phyloP scores from a whole-genome alignment of 2,888 invertebrate genomes.

The Pimpla rufipes region DNA sequence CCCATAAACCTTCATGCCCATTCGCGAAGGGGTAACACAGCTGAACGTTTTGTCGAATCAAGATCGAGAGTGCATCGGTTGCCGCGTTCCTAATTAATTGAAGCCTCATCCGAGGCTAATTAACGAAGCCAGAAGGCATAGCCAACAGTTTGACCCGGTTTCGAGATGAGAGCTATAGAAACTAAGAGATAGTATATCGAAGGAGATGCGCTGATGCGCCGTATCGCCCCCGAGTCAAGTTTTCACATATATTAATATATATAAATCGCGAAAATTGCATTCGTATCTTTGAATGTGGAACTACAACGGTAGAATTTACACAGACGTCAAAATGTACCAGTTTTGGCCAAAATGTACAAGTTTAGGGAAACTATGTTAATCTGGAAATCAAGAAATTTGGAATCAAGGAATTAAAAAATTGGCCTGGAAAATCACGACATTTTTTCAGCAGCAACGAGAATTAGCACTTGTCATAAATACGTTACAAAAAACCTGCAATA shows the following conservation, averaged over 20 bases:
- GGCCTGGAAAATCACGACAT: too few relatives aligned
- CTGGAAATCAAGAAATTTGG: neutral
- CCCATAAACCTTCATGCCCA: conserved; percentile 16
- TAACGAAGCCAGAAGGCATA: conserved; percentile 70
- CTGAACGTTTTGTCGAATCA: conserved; percentile 62
- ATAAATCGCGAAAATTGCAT: conserved; percentile 28
- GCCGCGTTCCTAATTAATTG: conserved; percentile 72
- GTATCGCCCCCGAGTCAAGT: conserved; percentile 1
- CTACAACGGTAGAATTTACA: neutral
- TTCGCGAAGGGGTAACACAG: conserved; percentile 58
- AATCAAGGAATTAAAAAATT: too few relatives aligned
- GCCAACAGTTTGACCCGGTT: conserved; percentile 72
- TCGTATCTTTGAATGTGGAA: conserved; percentile 36
- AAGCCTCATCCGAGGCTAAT: conserved; percentile 70
- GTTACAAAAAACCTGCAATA: too few relatives aligned
- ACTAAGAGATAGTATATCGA: conserved; percentile 51
- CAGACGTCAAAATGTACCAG: neutral
- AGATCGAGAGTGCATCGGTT: conserved; percentile 75
- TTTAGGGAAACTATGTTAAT: neutral
- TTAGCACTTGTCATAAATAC: too few relatives aligned
- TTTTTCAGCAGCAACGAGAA: too few relatives aligned
- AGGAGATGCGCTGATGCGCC: conserved; percentile 18
- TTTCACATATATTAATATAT: conserved; percentile 49
- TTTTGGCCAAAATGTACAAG: neutral
- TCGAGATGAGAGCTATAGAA: conserved; percentile 57